Evolutionary conservation across 1,140 invertebrate genomes (phyloP), one percentile per base, ranked within the genome.

Genomic region (Psix sp.): DNA sequence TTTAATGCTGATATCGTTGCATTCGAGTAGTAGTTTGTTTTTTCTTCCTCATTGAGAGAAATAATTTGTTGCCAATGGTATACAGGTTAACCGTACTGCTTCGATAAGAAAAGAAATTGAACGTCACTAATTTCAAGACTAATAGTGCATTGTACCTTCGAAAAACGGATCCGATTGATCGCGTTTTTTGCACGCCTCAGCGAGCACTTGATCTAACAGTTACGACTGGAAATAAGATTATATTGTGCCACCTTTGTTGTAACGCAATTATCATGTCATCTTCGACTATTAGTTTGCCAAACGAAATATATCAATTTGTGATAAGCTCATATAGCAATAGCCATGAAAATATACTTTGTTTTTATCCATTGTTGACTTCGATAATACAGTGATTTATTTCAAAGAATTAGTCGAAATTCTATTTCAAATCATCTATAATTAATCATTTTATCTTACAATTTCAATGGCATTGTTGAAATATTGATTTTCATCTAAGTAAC

Each of bases 71-170:
- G 45, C 11, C 17, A 7, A 29, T 11, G 33, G 2, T 7, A 7
- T 24, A 4, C 3, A 24, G 21, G 21, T 24, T 5, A 16, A 26
- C 21, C 29, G 13, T 6, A 4, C 11, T 11, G 9, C 11, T 39
- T 5, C 39, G 48, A 63, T 63, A 52, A 63, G 48, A 38, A 65
- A 65, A 65, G 39, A 54, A 40, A 65, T 65, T 39, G 60, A 26
- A 65, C 49, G 60, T 51, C 59, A 63, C 45, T 51, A 63, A 63
- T 51, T 51, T 63, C n/a, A 51, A 63, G 59, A 63, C 46, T 26
- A 24, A 63, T 63, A 29, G 46, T 4, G 26, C 56, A 40, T 52
- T 45, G 52, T 31, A 5, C 13, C 15, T 9, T 7, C 20, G 13
- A 21, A 6, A 10, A 49, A 39, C 18, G 21, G 39, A 63, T 29